These are phyloP conservation scores for Hemicrepidius hirtus DNA, from an alignment of 2,888 invertebrate species.

Conservation along the genomic window DNA sequence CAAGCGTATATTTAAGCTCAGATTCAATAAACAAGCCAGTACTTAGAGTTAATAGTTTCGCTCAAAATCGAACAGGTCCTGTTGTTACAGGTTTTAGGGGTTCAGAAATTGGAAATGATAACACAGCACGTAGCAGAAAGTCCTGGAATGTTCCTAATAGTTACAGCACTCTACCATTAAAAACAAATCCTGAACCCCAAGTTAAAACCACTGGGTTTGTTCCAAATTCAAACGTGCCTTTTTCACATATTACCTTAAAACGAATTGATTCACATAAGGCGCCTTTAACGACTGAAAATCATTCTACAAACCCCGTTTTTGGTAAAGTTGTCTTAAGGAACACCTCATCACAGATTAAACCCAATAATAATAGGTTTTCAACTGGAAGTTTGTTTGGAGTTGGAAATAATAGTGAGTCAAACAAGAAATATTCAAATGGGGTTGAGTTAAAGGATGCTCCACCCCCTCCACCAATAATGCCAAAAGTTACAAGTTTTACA, in stretches of 20 bases:
- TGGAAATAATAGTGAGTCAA: conserved; percentile 1
- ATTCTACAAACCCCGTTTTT: conserved; percentile 44
- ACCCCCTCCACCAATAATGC: conserved; percentile 68
- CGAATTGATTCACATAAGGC: conserved; percentile 70
- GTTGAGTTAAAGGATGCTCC: conserved; percentile 53
- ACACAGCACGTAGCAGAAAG: conserved; percentile 55
- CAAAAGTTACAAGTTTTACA: conserved; percentile 59
- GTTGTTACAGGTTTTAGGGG: conserved; percentile 69
- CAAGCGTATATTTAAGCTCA: conserved; percentile 52
- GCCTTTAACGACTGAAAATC: not conserved
- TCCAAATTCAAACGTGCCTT: conserved; percentile 64
- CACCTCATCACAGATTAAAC: conserved; percentile 40
- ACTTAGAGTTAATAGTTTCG: conserved; percentile 63
- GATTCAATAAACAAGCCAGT: conserved; percentile 60
- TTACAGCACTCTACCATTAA: conserved; percentile 63
- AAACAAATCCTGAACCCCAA: conserved; percentile 47
- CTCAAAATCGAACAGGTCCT: conserved; percentile 61
- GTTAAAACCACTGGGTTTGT: conserved; percentile 38
- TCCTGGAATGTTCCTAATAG: conserved; percentile 61
- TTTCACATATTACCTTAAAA: conserved; percentile 73
- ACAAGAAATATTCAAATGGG: conserved; percentile 11
- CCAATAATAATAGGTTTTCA: conserved; percentile 34
- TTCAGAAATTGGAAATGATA: conserved; percentile 47
- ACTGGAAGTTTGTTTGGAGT: conserved; percentile 18
- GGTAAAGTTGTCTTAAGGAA: conserved; percentile 57